These are phyloP conservation scores for Heliconius hortense DNA, from an alignment of 2,888 invertebrate species.

Conservation along the genomic window DNA sequence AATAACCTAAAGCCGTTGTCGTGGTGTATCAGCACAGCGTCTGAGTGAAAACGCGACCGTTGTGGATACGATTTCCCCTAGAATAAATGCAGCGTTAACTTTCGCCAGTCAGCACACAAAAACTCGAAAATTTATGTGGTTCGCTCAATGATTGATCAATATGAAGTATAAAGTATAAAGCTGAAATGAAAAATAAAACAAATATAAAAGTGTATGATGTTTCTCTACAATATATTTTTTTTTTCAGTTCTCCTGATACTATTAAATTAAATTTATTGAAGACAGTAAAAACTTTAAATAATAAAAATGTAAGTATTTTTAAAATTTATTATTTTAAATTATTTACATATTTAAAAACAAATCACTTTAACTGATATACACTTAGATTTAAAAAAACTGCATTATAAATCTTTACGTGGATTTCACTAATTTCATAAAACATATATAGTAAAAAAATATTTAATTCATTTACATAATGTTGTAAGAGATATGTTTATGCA, in stretches of 20 bases:
- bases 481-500: no score
- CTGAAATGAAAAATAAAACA: neutral
- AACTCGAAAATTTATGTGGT: neutral
- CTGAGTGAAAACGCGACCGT: neutral
- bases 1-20: neutral
- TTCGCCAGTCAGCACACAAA: no score
- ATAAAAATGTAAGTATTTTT: conserved; percentile 64
- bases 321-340: no score
- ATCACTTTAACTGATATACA: no score
- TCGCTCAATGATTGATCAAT: neutral
- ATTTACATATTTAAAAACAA: no score
- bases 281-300: conserved; percentile 59
- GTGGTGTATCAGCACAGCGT: neutral
- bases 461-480: no score
- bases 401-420: no score
- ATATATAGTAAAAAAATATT: no score
- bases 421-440: no score
- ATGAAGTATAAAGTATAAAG: neutral
- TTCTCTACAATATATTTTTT: conserved; percentile 12
- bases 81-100: neutral
- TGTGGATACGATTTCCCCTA: neutral
- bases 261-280: conserved; percentile 78
- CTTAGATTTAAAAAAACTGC: no score
- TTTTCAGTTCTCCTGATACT: conserved; percentile 64
- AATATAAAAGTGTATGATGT: neutral